Percentiles rank a stretch among this genome's conserved stretches.
phyloP scores from a whole-genome alignment of 1,140 invertebrate species.

The Harlomillsia oculata region DNA sequence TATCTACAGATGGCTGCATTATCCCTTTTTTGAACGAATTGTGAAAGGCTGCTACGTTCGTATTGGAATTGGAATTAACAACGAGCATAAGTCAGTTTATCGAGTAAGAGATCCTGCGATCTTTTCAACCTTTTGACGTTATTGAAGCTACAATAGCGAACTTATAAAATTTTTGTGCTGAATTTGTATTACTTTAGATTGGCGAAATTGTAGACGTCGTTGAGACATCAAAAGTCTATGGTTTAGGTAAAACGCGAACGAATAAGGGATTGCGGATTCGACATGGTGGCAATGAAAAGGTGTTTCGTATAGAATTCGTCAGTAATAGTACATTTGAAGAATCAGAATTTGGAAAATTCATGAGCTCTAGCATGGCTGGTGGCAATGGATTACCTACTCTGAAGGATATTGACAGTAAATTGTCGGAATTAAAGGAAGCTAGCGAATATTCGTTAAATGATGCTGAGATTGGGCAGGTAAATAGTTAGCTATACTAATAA shows the following conservation, averaged over 20 bases:
- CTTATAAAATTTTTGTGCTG: no score
- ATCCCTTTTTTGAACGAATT: conserved; percentile 86
- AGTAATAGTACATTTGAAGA: conserved; percentile 93
- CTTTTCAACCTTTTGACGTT: conserved; percentile 2
- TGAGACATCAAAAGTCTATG: conserved; percentile 91
- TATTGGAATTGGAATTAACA: conserved; percentile 90
- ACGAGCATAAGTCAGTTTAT: conserved; percentile 77
- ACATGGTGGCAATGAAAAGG: conserved; percentile 80
- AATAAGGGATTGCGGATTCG: conserved; percentile 72
- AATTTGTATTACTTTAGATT: conserved; percentile 43
- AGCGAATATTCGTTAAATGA: conserved; percentile 82
- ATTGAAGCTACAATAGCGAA: no score
- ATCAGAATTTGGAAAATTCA: conserved; percentile 88
- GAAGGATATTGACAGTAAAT: conserved; percentile 73
- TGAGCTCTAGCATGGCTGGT: conserved; percentile 65
- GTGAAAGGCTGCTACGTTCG: conserved; percentile 89
- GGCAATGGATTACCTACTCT: conserved; percentile 70
- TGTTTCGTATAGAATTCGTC: conserved; percentile 93
- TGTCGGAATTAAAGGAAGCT: conserved; percentile 79
- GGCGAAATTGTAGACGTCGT: conserved; percentile 90
- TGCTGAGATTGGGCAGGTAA: conserved; percentile 61
- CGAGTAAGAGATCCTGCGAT: conserved; percentile 48
- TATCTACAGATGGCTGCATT: conserved; percentile 68
- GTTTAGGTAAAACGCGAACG: conserved; percentile 77
- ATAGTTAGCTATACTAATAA: neutral